A percentile compares a stretch with the other conserved stretches of the same genome.
These are phyloP conservation scores for Orbicella faveolata DNA, from an alignment of 64 coral and sea anemone genomes.

Conservation along the genomic window DNA sequence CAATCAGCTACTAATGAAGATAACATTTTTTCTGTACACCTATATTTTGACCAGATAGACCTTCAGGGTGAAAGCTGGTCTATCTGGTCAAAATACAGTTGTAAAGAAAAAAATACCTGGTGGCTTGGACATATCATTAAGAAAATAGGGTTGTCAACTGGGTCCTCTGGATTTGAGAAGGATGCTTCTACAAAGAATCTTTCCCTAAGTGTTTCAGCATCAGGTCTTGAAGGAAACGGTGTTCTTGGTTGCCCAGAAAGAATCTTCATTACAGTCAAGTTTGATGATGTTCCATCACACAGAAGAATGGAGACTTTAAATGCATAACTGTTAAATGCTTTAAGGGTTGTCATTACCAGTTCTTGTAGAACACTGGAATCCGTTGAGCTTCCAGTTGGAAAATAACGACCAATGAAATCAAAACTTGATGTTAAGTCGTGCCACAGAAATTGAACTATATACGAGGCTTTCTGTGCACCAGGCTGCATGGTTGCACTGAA, in stretches of 20 bases:
- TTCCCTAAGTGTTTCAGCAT: not conserved
- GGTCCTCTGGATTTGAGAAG: slow-evolving; percentile 34
- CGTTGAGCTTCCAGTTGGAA: too few relatives aligned
- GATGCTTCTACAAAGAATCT: not conserved
- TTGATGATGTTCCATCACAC: slow-evolving; percentile 13
- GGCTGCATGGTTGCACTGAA: too few relatives aligned
- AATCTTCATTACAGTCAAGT: too few relatives aligned
- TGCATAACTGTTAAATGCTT: too few relatives aligned
- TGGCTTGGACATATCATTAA: slow-evolving; percentile 45
- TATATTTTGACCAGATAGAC: not conserved
- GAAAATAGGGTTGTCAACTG: too few relatives aligned
- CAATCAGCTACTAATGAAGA: too few relatives aligned
- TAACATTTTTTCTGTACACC: not conserved
- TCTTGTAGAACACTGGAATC: too few relatives aligned
- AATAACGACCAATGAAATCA: too few relatives aligned
- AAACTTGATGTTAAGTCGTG: too few relatives aligned
- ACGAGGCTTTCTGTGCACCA: too few relatives aligned
- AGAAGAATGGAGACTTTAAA: not conserved
- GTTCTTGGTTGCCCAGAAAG: not conserved
- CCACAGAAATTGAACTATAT: too few relatives aligned
- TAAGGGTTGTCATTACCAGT: too few relatives aligned
- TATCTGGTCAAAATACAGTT: not conserved
- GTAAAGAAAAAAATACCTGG: not conserved
- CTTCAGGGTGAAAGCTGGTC: not conserved
- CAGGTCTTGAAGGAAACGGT: not conserved